Evolutionary conservation across 2,113 vertebrate genomes (phyloP).

Genomic region (Peromyscus maniculatus): DNA sequence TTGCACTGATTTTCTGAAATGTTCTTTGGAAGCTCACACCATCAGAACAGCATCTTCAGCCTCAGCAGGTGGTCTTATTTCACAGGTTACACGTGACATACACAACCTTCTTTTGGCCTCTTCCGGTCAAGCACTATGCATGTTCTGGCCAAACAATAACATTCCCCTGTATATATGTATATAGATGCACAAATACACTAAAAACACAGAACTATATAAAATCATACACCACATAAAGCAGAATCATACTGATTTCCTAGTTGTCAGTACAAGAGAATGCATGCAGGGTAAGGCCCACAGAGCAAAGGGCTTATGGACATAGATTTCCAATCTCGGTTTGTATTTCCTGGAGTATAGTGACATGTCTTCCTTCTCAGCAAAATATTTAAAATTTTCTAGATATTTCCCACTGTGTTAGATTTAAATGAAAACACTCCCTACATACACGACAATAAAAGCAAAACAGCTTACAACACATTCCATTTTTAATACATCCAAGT

Average conservation of each 20-base stretch:
- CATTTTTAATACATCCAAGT: conserved; percentile 85
- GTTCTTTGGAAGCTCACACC: conserved; percentile 3
- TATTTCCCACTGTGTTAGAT: conserved; percentile 81
- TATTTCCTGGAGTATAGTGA: conserved; percentile 76
- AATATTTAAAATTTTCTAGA: conserved; percentile 81
- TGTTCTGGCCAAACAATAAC: neutral
- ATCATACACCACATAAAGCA: conserved; percentile 64
- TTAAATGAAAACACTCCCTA: conserved; percentile 86
- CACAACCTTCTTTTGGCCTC: neutral
- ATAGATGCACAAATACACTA: conserved; percentile 48
- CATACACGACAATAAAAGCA: conserved; percentile 78
- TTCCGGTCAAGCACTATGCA: neutral
- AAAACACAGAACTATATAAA: conserved; percentile 55
- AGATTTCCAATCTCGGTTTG: conserved; percentile 81
- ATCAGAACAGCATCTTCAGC: conserved; percentile 34
- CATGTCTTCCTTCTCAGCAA: conserved; percentile 74
- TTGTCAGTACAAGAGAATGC: conserved; percentile 67
- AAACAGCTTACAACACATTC: conserved; percentile 84
- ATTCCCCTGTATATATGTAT: neutral
- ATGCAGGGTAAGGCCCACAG: conserved; percentile 76
- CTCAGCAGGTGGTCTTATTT: conserved; percentile 53
- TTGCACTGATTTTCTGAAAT: neutral
- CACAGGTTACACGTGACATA: conserved; percentile 68
- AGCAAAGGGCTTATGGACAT: conserved; percentile 78
- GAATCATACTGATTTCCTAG: conserved; percentile 56